Percentiles rank a stretch among this genome's conserved stretches.
phyloP scores from a whole-genome alignment of 1,140 invertebrate genomes.

The Anastatus disparis region DNA sequence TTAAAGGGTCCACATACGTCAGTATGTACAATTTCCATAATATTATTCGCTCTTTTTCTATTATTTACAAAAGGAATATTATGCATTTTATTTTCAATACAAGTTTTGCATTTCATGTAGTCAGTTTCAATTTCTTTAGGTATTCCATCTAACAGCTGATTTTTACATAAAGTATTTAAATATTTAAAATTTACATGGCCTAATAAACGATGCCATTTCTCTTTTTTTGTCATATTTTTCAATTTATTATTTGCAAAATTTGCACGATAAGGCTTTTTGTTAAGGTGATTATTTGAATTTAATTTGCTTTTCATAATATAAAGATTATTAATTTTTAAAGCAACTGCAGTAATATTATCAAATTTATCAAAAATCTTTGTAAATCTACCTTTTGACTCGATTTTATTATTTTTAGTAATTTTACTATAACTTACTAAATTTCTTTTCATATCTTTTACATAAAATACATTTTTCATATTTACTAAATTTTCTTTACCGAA shows the following conservation, averaged over 20 bases:
- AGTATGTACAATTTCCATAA: conserved; percentile 38
- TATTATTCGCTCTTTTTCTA: conserved; percentile 30
- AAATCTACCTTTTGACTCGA: background rate
- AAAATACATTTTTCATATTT: conserved; percentile 21
- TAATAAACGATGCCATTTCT: too few species aligned
- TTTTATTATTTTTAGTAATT: too few species aligned
- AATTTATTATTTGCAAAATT: too few species aligned
- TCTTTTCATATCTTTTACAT: too few species aligned
- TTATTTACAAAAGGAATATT: conserved; percentile 38
- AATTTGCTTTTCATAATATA: conserved; percentile 21
- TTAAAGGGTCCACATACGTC: conserved; percentile 39
- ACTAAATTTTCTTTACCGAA: conserved; percentile 20
- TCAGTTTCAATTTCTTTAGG: background rate
- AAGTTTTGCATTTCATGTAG: conserved; percentile 38
- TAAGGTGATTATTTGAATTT: conserved; percentile 4
- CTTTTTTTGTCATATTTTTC: conserved; percentile 31
- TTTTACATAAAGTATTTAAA: too few species aligned
- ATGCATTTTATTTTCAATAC: conserved; percentile 43
- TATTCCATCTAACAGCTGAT: too few species aligned
- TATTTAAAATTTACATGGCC: too few species aligned
- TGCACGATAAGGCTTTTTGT: background rate
- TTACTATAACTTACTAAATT: too few species aligned
- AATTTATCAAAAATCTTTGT: conserved; percentile 24
- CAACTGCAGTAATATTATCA: conserved; percentile 10
- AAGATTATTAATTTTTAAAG: conserved; percentile 19